Evolutionary conservation across 1,140 invertebrate genomes (phyloP), one percentile per base, ranked within the genome.

Genomic region (Leptoteleia sp.): DNA sequence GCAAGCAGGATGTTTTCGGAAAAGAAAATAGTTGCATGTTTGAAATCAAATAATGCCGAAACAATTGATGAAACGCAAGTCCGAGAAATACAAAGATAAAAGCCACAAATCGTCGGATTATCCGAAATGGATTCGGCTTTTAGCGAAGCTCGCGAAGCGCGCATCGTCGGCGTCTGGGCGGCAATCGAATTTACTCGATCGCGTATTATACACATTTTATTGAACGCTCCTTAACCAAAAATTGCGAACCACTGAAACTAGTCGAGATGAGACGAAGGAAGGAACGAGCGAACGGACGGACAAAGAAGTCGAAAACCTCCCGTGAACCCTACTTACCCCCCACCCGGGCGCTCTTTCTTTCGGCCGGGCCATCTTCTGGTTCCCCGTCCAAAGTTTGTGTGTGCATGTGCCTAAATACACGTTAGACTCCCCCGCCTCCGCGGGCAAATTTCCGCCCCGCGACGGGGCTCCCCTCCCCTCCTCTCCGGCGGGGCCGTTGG

Each of bases 311-410:
- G 88, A 89, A 89, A 89, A 89, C 88, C 88, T 89, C 86, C 82
- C 79, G 87, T 89, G 88, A 89, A 89, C 88, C 88, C 87, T 89
- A 89, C 88, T 86, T 89, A 87, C 88, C 88, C 87, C 88, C 88
- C 87, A 88, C 88, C 77, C 79, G 3, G 3, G 11, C 8, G 43
- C 54, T 47, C 67, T 75, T 80, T 81, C 65, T 80, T 83, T 81
- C 62, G 40, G 37, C 59, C 47, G 55, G 75, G 59, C 82, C 78
- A 67, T 70, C 75, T 73, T 43, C 57, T 73, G 62, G 45, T 59
- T 70, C 50, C 72, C 52, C 76, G 76, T 65, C 68, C 68, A 77
- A 70, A 57, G 67, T 22, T 40, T n/a, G n/a, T 70, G 73, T 82
- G 81, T 82, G 64, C 83, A 82, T 85, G 84, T 81, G 79, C 85